Conservation (phyloP, 2,888 invertebrate species). For the Cosmia pyralina region DNA sequence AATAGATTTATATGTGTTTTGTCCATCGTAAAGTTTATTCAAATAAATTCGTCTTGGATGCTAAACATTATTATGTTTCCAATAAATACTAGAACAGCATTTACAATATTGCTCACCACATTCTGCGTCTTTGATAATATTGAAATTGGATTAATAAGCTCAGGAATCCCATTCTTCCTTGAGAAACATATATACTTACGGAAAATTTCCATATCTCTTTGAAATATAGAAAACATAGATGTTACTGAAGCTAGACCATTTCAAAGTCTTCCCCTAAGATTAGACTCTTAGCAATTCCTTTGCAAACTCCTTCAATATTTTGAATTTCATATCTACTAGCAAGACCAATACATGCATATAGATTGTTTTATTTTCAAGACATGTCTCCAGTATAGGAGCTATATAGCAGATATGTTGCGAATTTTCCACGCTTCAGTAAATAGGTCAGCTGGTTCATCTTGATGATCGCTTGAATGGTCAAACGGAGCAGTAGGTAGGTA, state of each 20-base stretch:
- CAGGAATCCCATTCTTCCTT: neutral
- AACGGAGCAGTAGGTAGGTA: constrained; percentile 35
- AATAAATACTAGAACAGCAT: neutral
- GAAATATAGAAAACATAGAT: neutral
- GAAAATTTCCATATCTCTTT: neutral
- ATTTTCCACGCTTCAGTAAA: constrained; percentile 52
- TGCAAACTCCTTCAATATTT: constrained; percentile 43
- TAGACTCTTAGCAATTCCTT: constrained; percentile 32
- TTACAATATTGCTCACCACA: neutral
- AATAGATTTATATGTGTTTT: no score
- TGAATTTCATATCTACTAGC: constrained; percentile 20
- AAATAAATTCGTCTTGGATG: neutral
- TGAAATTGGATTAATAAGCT: neutral
- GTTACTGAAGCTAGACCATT: neutral
- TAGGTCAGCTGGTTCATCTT: constrained; percentile 56
- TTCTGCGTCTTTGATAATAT: neutral
- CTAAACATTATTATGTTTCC: neutral
- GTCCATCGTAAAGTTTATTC: no score
- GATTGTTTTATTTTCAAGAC: constrained; percentile 43
- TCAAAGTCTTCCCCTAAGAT: constrained; percentile 31
- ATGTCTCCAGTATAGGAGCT: constrained; percentile 26
- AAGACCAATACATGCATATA: constrained; percentile 30
- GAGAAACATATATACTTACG: neutral
- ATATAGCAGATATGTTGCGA: constrained; percentile 18
- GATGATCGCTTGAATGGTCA: constrained; percentile 46